Percentiles rank a stretch among this genome's conserved stretches.
phyloP scores from a whole-genome alignment of 2,113 vertebrate species.

The Morone chrysops region DNA sequence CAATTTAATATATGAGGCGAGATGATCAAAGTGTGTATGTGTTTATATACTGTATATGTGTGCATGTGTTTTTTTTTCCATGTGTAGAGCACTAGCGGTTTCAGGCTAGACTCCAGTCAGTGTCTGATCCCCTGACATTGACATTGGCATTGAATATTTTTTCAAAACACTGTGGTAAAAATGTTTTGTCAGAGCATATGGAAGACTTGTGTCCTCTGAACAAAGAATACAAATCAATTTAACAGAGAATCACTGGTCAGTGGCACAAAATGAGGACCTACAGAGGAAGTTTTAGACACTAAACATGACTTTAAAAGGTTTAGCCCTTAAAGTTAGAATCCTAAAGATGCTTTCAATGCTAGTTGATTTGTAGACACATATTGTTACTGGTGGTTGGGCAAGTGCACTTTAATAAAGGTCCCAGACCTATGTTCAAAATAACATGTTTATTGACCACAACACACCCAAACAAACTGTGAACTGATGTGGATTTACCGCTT shows the following conservation, averaged over 20 bases:
- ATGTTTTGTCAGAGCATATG: not conserved
- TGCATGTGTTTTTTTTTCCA: slow-evolving; percentile 2
- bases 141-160: not conserved
- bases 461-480: not conserved
- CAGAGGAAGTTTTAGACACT: not conserved
- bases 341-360: not conserved
- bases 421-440: not conserved
- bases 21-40: slow-evolving; percentile 28
- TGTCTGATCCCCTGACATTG: not conserved
- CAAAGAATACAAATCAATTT: not conserved
- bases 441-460: not conserved
- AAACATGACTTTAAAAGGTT: not conserved
- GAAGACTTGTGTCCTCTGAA: not conserved
- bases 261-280: not conserved
- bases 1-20: slow-evolving; percentile 1
- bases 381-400: not conserved
- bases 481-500: not conserved
- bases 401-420: not conserved
- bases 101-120: slow-evolving; percentile 3
- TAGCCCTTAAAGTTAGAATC: not conserved
- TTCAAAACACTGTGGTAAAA: not conserved
- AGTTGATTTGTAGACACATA: not conserved
- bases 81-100: not conserved
- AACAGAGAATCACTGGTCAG: no score
- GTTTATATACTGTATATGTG: not conserved